Evolutionary conservation across 2,113 vertebrate genomes (phyloP).

Genomic region (Micromys minutus): DNA sequence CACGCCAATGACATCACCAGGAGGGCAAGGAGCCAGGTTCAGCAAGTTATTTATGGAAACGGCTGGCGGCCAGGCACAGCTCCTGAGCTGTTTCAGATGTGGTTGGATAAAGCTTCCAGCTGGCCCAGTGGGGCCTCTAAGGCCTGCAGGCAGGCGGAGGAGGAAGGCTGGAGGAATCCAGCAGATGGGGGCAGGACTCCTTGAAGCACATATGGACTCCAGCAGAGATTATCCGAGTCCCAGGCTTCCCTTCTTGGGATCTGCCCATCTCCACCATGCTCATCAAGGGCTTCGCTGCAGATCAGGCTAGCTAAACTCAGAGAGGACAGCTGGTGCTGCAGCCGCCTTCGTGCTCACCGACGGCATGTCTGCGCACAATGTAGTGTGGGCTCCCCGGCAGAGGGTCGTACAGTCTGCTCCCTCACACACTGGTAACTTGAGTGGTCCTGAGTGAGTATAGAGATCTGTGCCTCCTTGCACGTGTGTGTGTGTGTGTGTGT

Average conservation of each 20-base stretch:
- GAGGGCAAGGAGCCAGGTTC: conserved; percentile 76
- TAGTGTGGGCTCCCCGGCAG: not conserved
- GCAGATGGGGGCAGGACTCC: not conserved
- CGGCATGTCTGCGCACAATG: rapidly evolving
- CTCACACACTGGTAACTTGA: not conserved
- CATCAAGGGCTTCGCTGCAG: not conserved
- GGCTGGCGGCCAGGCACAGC: conserved; percentile 68
- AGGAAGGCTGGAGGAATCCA: rapidly evolving
- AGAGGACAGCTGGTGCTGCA: not conserved
- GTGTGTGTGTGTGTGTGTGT: not conserved
- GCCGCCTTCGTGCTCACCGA: rapidly evolving
- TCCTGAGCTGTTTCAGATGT: conserved; percentile 82
- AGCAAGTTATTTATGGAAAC: conserved; percentile 83
- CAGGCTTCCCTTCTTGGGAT: too few relatives aligned
- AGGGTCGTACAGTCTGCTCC: rapidly evolving
- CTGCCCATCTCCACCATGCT: not conserved
- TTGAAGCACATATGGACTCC: rapidly evolving
- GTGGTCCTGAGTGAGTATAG: not conserved
- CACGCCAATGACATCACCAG: conserved; percentile 84
- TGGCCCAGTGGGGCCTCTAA: conserved; percentile 17
- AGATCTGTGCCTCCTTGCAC: not conserved
- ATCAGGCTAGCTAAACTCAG: not conserved
- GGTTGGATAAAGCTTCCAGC: conserved; percentile 60
- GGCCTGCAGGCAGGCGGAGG: rapidly evolving
- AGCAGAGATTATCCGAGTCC: rapidly evolving